Conservation (phyloP, 2,113 vertebrate species). For the Melanostigma gelatinosum region DNA sequence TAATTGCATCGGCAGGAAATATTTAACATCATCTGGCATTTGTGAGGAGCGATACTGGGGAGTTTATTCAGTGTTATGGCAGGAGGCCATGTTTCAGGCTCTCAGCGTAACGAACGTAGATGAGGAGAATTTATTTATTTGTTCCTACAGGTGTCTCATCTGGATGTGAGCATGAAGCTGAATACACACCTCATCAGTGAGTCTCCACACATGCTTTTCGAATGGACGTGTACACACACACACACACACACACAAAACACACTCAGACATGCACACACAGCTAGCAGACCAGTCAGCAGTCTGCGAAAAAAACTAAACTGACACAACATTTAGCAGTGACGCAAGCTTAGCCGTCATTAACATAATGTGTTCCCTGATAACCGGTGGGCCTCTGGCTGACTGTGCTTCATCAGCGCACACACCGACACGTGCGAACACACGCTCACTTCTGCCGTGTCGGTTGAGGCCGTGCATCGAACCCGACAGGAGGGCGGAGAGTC, state of each 20-base stretch:
- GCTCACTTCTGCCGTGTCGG: slow-evolving; percentile 32
- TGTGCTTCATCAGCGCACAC: slow-evolving; percentile 30
- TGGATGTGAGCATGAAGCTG: neutral
- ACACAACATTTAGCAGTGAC: slow-evolving; percentile 59
- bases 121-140: neutral
- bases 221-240: neutral
- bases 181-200: slow-evolving; percentile 3
- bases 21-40: slow-evolving; percentile 52
- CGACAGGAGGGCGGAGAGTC: slow-evolving; percentile 58
- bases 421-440: neutral
- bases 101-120: neutral
- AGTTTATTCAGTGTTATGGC: neutral
- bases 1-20: slow-evolving; percentile 52
- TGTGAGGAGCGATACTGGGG: slow-evolving; percentile 18
- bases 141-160: neutral
- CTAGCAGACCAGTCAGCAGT: slow-evolving; percentile 25
- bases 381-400: slow-evolving; percentile 44
- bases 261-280: neutral
- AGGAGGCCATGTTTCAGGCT: slow-evolving; percentile 16
- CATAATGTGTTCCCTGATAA: slow-evolving; percentile 72
- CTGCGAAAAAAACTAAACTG: slow-evolving; percentile 46
- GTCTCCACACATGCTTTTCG: slow-evolving; percentile 4
- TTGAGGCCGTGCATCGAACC: slow-evolving; percentile 58
- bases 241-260: neutral
- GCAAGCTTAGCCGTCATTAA: slow-evolving; percentile 47